Percentiles rank a stretch among this genome's conserved stretches.
Conservation (phyloP, 2,888 invertebrate species). For the Seira sanloemensis region DNA sequence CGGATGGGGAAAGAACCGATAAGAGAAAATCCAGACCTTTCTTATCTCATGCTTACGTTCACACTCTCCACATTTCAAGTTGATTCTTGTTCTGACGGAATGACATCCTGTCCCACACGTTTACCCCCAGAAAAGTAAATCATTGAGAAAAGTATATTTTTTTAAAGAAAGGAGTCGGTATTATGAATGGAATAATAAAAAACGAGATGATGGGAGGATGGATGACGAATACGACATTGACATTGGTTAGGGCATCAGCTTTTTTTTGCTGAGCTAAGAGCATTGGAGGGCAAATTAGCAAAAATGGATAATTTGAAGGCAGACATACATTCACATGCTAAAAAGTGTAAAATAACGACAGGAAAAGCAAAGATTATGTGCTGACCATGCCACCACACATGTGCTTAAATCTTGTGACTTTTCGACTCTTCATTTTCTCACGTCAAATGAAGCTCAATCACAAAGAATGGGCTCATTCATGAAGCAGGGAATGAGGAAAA, state of each 20-base stretch:
- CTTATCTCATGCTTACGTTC: constrained; percentile 21
- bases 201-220: constrained; percentile 31
- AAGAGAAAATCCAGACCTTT: constrained; percentile 43
- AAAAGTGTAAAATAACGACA: not conserved
- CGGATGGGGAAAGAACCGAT: constrained; percentile 51
- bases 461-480: not conserved
- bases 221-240: constrained; percentile 50
- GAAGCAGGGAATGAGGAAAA: not conserved
- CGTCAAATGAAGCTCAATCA: constrained; percentile 20
- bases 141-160: not conserved
- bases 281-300: not conserved
- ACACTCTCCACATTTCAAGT: constrained; percentile 9
- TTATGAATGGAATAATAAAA: constrained; percentile 20
- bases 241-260: constrained; percentile 51
- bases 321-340: not conserved
- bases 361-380: not conserved
- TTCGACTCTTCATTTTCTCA: constrained; percentile 50
- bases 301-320: not conserved
- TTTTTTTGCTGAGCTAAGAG: not conserved
- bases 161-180: not conserved
- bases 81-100: not conserved
- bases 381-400: constrained; percentile 50
- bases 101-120: constrained; percentile 16
- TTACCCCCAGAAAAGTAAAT: not conserved
- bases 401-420: not conserved